Evolutionary conservation across 2,797 vertebrate species (phyloP).

Genomic region (Halcyon smyrnensis): DNA sequence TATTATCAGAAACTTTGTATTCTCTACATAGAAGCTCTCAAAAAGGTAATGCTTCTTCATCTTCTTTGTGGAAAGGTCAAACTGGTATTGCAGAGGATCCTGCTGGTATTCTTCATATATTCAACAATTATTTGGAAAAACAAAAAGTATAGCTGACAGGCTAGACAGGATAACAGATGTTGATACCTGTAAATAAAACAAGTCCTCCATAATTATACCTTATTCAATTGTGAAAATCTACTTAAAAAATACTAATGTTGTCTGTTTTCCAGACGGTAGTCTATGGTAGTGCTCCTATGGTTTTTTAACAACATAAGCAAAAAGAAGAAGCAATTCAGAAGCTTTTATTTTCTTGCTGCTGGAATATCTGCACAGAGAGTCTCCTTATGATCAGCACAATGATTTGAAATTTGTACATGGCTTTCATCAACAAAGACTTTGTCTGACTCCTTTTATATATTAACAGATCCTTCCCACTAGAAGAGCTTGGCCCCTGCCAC

Average conservation of each 20-base stretch:
- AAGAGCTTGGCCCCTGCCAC: neutral
- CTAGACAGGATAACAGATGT: neutral
- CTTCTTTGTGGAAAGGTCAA: neutral
- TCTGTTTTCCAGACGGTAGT: neutral
- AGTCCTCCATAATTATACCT: neutral
- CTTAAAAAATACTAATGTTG: neutral
- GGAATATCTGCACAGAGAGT: neutral
- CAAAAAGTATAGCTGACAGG: neutral
- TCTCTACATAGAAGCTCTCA: neutral
- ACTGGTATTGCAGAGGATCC: neutral
- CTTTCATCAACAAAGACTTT: neutral
- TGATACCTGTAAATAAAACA: neutral
- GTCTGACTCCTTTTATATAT: neutral
- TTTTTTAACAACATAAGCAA: neutral
- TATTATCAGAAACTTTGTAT: neutral
- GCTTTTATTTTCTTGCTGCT: neutral
- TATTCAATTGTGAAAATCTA: neutral
- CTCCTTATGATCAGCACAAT: neutral
- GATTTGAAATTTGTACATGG: neutral
- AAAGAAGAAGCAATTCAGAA: neutral
- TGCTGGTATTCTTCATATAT: neutral
- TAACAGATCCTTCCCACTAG: neutral
- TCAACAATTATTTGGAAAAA: neutral
- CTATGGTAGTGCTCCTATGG: neutral
- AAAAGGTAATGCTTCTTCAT: neutral